Conservation (phyloP, 2,888 invertebrate species). For the Eupithecia centaureata region DNA sequence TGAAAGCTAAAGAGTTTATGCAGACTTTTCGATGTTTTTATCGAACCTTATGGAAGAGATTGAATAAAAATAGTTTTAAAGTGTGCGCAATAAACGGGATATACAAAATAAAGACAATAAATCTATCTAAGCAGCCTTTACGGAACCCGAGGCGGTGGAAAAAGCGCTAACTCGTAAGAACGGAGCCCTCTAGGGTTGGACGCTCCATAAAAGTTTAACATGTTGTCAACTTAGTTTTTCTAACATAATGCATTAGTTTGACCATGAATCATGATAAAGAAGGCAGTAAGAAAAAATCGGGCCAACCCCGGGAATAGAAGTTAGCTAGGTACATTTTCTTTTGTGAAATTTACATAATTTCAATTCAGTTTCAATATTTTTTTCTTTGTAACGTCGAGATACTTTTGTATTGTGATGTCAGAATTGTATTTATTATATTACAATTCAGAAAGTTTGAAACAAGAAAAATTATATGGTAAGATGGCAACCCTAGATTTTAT, state of each 20-base stretch:
- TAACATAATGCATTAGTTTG: too few relatives aligned
- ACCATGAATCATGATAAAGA: not conserved
- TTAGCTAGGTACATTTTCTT: too few relatives aligned
- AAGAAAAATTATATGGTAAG: not conserved
- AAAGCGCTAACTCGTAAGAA: slow-evolving; percentile 63
- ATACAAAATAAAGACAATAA: slow-evolving; percentile 50
- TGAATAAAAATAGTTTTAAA: slow-evolving; percentile 27
- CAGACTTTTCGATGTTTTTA: slow-evolving; percentile 5
- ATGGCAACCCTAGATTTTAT: slow-evolving; percentile 57
- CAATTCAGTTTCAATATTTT: too few relatives aligned
- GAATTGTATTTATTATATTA: too few relatives aligned
- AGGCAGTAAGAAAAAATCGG: too few relatives aligned
- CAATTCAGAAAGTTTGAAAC: too few relatives aligned
- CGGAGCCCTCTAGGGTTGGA: slow-evolving; percentile 52
- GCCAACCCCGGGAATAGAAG: too few relatives aligned
- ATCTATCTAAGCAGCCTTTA: slow-evolving; percentile 48
- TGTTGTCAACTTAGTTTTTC: not conserved
- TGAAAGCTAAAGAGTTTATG: not conserved
- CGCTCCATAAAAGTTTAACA: not conserved
- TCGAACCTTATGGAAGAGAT: slow-evolving; percentile 13
- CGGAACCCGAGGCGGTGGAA: slow-evolving; percentile 49
- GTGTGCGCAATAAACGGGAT: slow-evolving; percentile 35
- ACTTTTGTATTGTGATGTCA: too few relatives aligned
- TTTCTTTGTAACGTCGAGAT: too few relatives aligned
- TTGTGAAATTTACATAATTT: too few relatives aligned